phyloP scores from a whole-genome alignment of 1,140 invertebrate species.

The Phymorhynchus buccinoides region DNA sequence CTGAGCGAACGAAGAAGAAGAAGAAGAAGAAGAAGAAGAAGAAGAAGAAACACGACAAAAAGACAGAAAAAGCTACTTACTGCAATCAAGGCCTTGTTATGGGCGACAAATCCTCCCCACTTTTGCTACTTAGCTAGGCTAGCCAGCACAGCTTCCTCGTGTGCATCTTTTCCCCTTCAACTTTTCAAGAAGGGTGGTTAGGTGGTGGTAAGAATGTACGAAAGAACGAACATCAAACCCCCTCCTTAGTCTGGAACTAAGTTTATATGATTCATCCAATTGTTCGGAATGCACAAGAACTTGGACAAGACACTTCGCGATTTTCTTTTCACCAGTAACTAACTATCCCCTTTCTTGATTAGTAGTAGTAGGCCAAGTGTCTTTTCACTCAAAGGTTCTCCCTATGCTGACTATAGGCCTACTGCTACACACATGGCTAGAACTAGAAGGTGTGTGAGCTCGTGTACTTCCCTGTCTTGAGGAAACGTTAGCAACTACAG shows the following conservation, averaged over 20 bases:
- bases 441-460: background rate
- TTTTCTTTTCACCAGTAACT: background rate
- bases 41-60: background rate
- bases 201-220: too few species aligned
- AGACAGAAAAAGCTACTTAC: conserved; percentile 36
- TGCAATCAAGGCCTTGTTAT: conserved; percentile 21
- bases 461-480: conserved; percentile 5
- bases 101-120: background rate
- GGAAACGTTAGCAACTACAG: background rate
- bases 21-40: too few species aligned
- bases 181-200: too few species aligned
- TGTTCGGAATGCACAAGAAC: background rate
- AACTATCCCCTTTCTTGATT: background rate
- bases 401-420: background rate
- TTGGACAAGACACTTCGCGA: background rate
- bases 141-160: too few species aligned
- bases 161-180: background rate
- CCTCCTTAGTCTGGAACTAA: background rate
- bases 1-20: too few species aligned
- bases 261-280: too few species aligned
- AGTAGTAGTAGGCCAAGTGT: too few species aligned
- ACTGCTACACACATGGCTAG: background rate
- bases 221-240: background rate
- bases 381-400: background rate
- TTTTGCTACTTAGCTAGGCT: too few species aligned